These are phyloP conservation scores for Baryphthengus martii DNA, from an alignment of 2,113 vertebrate genomes.

Conservation along the genomic window DNA sequence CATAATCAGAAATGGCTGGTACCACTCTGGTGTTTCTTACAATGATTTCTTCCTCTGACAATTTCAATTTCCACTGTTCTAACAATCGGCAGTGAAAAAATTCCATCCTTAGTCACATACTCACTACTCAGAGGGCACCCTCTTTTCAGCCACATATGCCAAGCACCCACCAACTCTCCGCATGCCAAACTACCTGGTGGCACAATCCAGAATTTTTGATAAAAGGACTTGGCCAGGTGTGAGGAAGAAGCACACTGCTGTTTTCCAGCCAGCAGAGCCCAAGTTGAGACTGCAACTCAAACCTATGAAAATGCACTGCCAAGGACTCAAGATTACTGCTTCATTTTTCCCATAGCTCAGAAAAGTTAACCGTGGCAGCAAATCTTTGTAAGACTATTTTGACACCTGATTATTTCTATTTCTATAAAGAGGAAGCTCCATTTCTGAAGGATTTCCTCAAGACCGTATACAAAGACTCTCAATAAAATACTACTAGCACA, in stretches of 20 bases:
- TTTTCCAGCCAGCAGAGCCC: not conserved
- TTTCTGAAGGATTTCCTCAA: not conserved
- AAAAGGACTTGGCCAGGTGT: not conserved
- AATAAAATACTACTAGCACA: not conserved
- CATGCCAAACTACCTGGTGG: not conserved
- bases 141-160: not conserved
- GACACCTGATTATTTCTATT: not conserved
- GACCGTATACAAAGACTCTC: not conserved
- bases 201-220: not conserved
- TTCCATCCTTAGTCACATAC: not conserved
- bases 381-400: not conserved
- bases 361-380: not conserved
- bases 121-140: not conserved
- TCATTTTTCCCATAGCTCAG: not conserved
- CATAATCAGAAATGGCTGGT: not conserved
- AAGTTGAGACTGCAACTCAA: not conserved
- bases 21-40: not conserved
- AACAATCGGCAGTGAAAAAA: not conserved
- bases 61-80: not conserved
- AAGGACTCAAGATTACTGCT: not conserved
- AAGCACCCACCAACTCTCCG: not conserved
- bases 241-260: not conserved
- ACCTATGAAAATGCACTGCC: not conserved
- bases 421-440: not conserved
- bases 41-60: constrained; percentile 21